phyloP scores from a whole-genome alignment of 2,797 vertebrate genomes.

The Percopsis omiscomaycus region DNA sequence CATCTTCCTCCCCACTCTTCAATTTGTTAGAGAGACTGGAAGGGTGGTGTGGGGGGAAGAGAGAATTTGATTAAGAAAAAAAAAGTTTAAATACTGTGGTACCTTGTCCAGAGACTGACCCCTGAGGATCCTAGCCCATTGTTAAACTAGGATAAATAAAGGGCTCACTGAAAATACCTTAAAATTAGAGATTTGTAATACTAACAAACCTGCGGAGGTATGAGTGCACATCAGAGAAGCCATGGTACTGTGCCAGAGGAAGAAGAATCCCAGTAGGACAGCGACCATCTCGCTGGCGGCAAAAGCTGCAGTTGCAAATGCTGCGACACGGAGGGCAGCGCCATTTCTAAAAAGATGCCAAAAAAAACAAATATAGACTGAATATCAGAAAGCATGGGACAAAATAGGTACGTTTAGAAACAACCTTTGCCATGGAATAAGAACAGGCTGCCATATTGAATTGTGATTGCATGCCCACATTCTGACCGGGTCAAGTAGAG shows the following conservation, averaged over 20 bases:
- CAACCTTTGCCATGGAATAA: too few species aligned
- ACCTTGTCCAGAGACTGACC: not conserved
- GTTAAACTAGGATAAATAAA: not conserved
- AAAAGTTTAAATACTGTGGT: not conserved
- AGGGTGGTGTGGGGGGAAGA: constrained; percentile 6
- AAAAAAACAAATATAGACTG: too few species aligned
- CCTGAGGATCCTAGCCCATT: too few species aligned
- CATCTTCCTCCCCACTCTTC: constrained; percentile 47
- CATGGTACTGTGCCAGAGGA: constrained; percentile 77
- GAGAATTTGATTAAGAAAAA: not conserved
- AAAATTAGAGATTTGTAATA: not conserved
- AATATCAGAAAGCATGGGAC: too few species aligned
- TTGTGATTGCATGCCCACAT: not conserved
- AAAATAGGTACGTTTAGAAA: too few species aligned
- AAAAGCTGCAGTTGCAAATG: constrained; percentile 84
- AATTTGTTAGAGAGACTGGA: constrained; percentile 69
- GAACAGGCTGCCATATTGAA: not conserved
- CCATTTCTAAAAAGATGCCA: constrained; percentile 66
- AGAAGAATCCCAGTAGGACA: constrained; percentile 80
- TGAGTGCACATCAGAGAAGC: constrained; percentile 80
- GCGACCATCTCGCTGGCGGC: constrained; percentile 76
- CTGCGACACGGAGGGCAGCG: constrained; percentile 78
- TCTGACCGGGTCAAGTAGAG: constrained; percentile 77
- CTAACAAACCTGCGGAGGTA: constrained; percentile 70
- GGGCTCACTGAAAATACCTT: too few species aligned